These are phyloP conservation scores for Oligia fasciuncula DNA, from an alignment of 2,888 invertebrate genomes.

Conservation along the genomic window DNA sequence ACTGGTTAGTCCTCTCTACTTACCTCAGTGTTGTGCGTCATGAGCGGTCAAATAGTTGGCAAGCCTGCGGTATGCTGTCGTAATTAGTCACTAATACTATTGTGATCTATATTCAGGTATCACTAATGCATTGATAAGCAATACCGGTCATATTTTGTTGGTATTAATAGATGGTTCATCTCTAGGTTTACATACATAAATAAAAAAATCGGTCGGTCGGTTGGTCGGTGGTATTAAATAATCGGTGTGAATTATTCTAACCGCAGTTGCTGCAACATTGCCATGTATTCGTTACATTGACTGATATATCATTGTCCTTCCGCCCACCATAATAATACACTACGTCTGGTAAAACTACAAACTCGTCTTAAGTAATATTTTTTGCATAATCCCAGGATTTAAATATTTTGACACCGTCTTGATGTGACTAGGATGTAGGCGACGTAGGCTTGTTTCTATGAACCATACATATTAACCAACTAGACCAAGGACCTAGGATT, in stretches of 20 bases:
- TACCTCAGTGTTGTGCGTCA: slow-evolving; percentile 22
- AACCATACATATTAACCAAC: slow-evolving; percentile 12
- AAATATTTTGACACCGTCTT: slow-evolving; percentile 22
- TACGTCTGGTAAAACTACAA: slow-evolving; percentile 16
- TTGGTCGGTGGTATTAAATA: no score
- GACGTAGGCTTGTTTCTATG: slow-evolving; percentile 34
- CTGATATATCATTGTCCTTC: slow-evolving; percentile 35
- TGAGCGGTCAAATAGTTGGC: slow-evolving; percentile 52
- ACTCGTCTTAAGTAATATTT: slow-evolving; percentile 10
- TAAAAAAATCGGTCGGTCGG: no score
- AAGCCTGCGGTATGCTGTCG: slow-evolving; percentile 44
- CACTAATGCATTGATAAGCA: slow-evolving; percentile 33
- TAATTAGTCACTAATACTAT: slow-evolving; percentile 55
- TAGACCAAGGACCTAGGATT: slow-evolving; percentile 37
- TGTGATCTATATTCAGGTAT: slow-evolving; percentile 36
- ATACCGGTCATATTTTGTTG: neutral
- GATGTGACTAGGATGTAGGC: slow-evolving; percentile 9
- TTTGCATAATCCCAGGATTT: slow-evolving; percentile 23
- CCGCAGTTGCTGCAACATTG: slow-evolving; percentile 15
- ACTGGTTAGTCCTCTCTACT: slow-evolving; percentile 6
- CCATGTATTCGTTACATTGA: slow-evolving; percentile 18
- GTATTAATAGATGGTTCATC: neutral
- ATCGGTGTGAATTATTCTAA: slow-evolving; percentile 33
- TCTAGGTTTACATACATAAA: no score
- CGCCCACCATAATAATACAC: slow-evolving; percentile 29